These are phyloP conservation scores for Echinarachnius parma DNA, from an alignment of 53 echinoderm and acorn worm species.

Conservation along the genomic window DNA sequence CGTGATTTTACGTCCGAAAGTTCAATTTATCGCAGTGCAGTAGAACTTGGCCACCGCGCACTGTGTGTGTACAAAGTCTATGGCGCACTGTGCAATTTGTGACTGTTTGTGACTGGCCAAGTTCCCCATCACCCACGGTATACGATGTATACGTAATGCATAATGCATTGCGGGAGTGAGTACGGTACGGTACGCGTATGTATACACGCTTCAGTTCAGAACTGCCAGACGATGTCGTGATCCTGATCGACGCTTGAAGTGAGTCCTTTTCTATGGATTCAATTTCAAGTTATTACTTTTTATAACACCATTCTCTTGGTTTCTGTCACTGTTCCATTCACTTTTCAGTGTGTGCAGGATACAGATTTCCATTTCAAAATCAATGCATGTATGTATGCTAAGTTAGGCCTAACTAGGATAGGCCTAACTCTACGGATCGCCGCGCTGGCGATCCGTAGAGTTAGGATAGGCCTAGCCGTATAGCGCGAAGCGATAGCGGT, in stretches of 20 bases:
- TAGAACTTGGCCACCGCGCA: constrained; percentile 12
- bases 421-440: constrained; percentile 14
- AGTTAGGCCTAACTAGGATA: constrained; percentile 6
- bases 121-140: constrained; percentile 11
- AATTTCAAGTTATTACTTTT: neutral
- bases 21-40: constrained; percentile 14
- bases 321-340: neutral
- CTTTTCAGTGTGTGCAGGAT: neutral
- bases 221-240: constrained; percentile 9
- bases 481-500: constrained; percentile 6
- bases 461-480: constrained; percentile 11
- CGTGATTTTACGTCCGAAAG: constrained; percentile 14
- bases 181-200: constrained; percentile 7
- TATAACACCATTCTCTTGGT: neutral
- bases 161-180: constrained; percentile 14
- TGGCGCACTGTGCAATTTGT: constrained; percentile 11
- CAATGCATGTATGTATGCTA: neutral
- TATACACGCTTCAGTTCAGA: constrained; percentile 8
- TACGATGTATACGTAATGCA: constrained; percentile 11
- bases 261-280: neutral
- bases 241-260: constrained; percentile 3
- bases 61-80: constrained; percentile 12
- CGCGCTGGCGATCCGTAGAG: constrained; percentile 10
- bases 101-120: constrained; percentile 9
- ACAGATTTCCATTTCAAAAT: neutral